A percentile compares a stretch with the other conserved stretches of the same genome.
phyloP scores from a whole-genome alignment of 2,888 invertebrate species.

The Diaprepes abbreviatus region DNA sequence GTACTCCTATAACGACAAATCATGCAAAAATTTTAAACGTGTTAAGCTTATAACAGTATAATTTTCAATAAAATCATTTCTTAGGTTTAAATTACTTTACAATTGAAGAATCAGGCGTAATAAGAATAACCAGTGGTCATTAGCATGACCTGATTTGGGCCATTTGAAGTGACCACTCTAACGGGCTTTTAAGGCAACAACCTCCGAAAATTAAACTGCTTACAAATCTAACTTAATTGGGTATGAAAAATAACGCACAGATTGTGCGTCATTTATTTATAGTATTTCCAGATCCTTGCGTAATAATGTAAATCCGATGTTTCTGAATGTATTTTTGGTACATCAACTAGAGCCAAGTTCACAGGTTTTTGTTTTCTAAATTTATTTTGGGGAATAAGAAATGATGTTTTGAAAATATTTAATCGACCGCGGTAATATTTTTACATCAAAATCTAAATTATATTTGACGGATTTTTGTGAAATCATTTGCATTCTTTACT shows the following conservation, averaged over 20 bases:
- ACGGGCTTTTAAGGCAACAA: constrained; percentile 16
- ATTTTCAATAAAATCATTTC: no score
- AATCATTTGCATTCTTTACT: no score
- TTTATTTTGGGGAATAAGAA: constrained; percentile 1
- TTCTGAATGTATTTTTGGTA: constrained; percentile 33
- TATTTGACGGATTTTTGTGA: no score
- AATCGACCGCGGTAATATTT: no score
- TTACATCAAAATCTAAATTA: no score
- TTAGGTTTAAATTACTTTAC: no score
- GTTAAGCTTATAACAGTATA: no score
- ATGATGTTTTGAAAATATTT: not conserved
- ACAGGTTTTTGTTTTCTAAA: constrained; percentile 26
- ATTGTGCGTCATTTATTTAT: constrained; percentile 32
- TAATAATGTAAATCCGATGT: constrained; percentile 25
- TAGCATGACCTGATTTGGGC: not conserved
- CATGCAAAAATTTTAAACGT: no score
- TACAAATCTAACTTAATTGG: constrained; percentile 8
- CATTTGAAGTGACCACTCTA: constrained; percentile 2
- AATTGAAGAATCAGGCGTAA: no score
- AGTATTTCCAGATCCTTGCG: constrained; percentile 26
- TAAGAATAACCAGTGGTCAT: no score
- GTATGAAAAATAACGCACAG: constrained; percentile 28
- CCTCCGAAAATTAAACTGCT: constrained; percentile 7
- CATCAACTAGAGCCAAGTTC: constrained; percentile 41
- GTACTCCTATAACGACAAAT: no score